Percentiles rank a stretch among this genome's conserved stretches.
Conservation (phyloP, 2,797 vertebrate species). For the Taenioides sp. region DNA sequence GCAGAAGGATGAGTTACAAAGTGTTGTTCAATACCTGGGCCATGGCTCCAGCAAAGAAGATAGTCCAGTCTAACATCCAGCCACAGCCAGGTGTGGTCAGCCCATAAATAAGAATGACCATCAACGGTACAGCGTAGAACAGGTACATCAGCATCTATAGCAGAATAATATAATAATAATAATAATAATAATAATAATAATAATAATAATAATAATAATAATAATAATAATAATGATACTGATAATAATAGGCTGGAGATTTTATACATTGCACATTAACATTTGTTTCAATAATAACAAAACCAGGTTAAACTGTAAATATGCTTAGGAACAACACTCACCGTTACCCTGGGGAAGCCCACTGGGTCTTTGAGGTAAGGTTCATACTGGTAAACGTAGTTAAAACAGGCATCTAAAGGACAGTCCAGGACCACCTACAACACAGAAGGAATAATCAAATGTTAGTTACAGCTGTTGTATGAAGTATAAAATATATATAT, state of each 20-base stretch:
- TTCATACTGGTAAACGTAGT: conserved; percentile 90
- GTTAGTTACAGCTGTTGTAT: neutral
- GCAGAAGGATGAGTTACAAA: neutral
- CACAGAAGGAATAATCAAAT: conserved; percentile 10
- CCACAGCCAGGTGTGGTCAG: conserved; percentile 84
- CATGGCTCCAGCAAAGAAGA: conserved; percentile 86
- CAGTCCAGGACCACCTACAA: conserved; percentile 90
- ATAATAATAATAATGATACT: too few relatives aligned
- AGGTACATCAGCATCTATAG: conserved; percentile 87
- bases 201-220: too few relatives aligned
- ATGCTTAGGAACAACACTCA: conserved; percentile 55
- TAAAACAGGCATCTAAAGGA: conserved; percentile 86
- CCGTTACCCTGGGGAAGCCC: conserved; percentile 89
- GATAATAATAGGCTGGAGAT: neutral
- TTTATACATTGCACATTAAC: neutral
- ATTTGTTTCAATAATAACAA: neutral
- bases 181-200: too few relatives aligned
- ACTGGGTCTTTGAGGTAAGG: conserved; percentile 92
- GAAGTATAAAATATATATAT: neutral
- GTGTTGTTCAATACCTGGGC: conserved; percentile 80
- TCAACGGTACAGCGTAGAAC: conserved; percentile 87
- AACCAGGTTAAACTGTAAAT: neutral
- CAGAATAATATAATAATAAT: neutral
- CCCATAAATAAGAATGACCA: conserved; percentile 76
- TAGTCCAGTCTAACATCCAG: conserved; percentile 91